A percentile compares a stretch with the other conserved stretches of the same genome.
Evolutionary conservation across 2,888 invertebrate species (phyloP).

Genomic region (Thereva unica): DNA sequence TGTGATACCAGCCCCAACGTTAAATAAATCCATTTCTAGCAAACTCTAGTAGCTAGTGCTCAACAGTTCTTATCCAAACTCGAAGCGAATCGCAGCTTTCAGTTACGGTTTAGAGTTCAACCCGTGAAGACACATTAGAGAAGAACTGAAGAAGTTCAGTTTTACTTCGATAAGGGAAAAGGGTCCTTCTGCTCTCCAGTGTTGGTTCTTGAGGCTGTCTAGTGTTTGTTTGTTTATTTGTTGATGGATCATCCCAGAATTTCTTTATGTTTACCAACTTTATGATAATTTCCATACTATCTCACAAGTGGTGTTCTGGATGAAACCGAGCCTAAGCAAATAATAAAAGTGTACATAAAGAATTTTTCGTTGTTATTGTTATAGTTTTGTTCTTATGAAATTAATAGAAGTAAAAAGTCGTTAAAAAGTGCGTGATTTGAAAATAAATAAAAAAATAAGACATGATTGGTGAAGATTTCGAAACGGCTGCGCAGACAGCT

Average conservation of each 20-base stretch:
- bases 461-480: slow-evolving; percentile 20
- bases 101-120: slow-evolving; percentile 22
- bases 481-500: slow-evolving; percentile 1
- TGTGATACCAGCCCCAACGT: neutral
- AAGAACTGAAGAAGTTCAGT: neutral
- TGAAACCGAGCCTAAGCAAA: slow-evolving; percentile 22
- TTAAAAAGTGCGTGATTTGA: too few relatives aligned
- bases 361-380: neutral
- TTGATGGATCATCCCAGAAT: slow-evolving; percentile 21
- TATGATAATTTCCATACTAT: slow-evolving; percentile 7
- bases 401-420: too few relatives aligned
- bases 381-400: neutral
- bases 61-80: slow-evolving; percentile 14
- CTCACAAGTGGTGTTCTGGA: slow-evolving; percentile 12
- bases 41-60: neutral
- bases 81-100: neutral
- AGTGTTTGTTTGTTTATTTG: slow-evolving; percentile 12
- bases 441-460: too few relatives aligned
- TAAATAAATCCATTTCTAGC: neutral
- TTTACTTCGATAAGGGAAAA: neutral
- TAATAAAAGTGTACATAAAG: slow-evolving; percentile 2
- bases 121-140: neutral
- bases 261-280: slow-evolving; percentile 16
- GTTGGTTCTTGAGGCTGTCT: slow-evolving; percentile 1
- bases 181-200: neutral